These are phyloP conservation scores for Phanerotoma sp. DNA, from an alignment of 2,888 invertebrate genomes.

Conservation along the genomic window DNA sequence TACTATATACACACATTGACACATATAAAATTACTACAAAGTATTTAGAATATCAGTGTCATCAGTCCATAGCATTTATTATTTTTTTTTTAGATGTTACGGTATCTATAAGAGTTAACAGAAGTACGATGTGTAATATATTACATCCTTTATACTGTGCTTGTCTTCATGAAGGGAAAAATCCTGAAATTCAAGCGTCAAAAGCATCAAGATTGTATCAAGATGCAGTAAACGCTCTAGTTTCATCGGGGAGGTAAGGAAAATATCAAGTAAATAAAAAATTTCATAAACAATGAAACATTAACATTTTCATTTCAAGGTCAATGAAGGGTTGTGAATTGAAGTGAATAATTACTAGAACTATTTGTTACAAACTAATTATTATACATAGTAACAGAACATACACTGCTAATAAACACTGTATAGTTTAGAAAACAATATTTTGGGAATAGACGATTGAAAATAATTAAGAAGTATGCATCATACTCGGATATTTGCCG, in stretches of 20 bases:
- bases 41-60: too few relatives aligned
- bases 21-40: too few relatives aligned
- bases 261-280: background rate
- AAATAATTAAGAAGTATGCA: too few relatives aligned
- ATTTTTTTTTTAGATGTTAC: constrained; percentile 65
- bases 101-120: constrained; percentile 67
- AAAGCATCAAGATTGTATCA: constrained; percentile 68
- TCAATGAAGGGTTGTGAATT: background rate
- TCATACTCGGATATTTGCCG: too few relatives aligned
- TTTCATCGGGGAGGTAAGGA: constrained; percentile 57
- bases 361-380: background rate
- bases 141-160: constrained; percentile 73
- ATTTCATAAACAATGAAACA: background rate
- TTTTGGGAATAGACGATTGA: too few relatives aligned
- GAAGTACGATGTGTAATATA: constrained; percentile 68
- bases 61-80: too few relatives aligned
- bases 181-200: constrained; percentile 63
- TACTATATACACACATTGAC: too few relatives aligned
- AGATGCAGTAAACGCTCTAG: constrained; percentile 65
- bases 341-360: background rate
- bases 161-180: constrained; percentile 68
- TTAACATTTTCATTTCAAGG: too few relatives aligned
- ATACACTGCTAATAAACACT: too few relatives aligned
- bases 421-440: too few relatives aligned
- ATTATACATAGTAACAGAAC: too few relatives aligned